Percentiles rank a stretch among this genome's conserved stretches.
Conservation (phyloP, 2,888 invertebrate genomes). For the Harpagoxenus sublaevis region DNA sequence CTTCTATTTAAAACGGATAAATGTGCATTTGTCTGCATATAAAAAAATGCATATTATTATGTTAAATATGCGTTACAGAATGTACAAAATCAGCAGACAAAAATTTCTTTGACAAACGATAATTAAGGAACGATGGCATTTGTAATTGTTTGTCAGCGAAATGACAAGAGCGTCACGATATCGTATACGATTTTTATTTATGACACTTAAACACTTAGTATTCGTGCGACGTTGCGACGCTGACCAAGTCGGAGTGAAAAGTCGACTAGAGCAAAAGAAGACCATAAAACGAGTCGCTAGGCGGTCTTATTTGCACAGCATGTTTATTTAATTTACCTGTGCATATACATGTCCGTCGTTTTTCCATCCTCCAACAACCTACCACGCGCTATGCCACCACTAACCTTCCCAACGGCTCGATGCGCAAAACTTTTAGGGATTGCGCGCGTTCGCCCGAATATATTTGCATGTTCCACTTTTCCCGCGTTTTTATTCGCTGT, state of each 20-base stretch:
- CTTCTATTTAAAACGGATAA: background rate
- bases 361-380: constrained; percentile 47
- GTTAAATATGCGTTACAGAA: background rate
- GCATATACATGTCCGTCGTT: constrained; percentile 70
- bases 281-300: constrained; percentile 53
- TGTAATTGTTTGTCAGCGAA: background rate
- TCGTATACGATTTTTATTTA: constrained; percentile 12
- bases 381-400: constrained; percentile 44
- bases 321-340: constrained; percentile 75
- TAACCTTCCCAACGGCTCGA: constrained; percentile 50
- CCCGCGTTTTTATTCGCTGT: constrained; percentile 74
- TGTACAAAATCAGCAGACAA: background rate
- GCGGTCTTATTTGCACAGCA: constrained; percentile 73
- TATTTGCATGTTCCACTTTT: constrained; percentile 77
- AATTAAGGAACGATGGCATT: background rate
- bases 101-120: background rate
- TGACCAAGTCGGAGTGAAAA: constrained; percentile 30
- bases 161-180: background rate
- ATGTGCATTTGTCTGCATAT: background rate
- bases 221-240: constrained; percentile 6
- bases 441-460: constrained; percentile 73
- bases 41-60: background rate
- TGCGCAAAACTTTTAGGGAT: constrained; percentile 74
- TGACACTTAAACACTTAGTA: background rate
- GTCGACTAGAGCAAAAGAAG: constrained; percentile 42